A percentile compares a stretch with the other conserved stretches of the same genome.
Conservation (phyloP, 1,140 invertebrate species). For the Orussus abietinus region DNA sequence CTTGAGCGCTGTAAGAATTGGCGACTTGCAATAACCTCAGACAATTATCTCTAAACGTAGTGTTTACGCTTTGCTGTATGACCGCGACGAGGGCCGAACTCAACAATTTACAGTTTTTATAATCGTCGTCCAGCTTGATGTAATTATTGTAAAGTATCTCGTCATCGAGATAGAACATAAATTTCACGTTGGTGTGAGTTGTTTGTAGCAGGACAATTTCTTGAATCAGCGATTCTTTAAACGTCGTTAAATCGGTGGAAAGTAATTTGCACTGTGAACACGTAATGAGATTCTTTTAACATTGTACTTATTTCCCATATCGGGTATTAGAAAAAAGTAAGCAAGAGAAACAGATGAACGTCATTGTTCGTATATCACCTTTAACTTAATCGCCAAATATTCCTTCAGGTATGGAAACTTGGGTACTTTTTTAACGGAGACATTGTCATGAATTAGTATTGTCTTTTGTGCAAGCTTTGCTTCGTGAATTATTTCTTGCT, state of each 20-base stretch:
- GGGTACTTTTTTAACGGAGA: not conserved
- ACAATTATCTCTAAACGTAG: conserved; percentile 29
- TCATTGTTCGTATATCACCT: conserved; percentile 16
- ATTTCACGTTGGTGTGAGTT: conserved; percentile 24
- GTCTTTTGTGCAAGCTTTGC: too few species aligned
- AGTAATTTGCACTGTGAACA: conserved; percentile 29
- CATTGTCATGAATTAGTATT: too few species aligned
- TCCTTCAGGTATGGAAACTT: conserved; percentile 16
- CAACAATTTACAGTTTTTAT: conserved; percentile 26
- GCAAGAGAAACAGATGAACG: too few species aligned
- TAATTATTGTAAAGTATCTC: conserved; percentile 20
- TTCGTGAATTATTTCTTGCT: too few species aligned
- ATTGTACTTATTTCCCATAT: too few species aligned
- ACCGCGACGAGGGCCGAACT: conserved; percentile 25
- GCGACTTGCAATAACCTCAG: conserved; percentile 23
- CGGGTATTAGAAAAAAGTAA: too few species aligned
- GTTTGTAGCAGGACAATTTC: conserved; percentile 21
- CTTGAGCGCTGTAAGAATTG: conserved; percentile 17
- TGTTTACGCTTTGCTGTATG: conserved; percentile 29
- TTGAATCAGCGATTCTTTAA: conserved; percentile 18
- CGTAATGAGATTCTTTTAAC: too few species aligned
- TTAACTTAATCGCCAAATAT: conserved; percentile 19
- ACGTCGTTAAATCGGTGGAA: too few species aligned
- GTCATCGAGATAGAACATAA: conserved; percentile 18
- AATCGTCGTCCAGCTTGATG: conserved; percentile 19